A percentile compares a stretch with the other conserved stretches of the same genome.
Conservation (phyloP, 64 coral and sea anemone genomes). For the Montipora foliosa region DNA sequence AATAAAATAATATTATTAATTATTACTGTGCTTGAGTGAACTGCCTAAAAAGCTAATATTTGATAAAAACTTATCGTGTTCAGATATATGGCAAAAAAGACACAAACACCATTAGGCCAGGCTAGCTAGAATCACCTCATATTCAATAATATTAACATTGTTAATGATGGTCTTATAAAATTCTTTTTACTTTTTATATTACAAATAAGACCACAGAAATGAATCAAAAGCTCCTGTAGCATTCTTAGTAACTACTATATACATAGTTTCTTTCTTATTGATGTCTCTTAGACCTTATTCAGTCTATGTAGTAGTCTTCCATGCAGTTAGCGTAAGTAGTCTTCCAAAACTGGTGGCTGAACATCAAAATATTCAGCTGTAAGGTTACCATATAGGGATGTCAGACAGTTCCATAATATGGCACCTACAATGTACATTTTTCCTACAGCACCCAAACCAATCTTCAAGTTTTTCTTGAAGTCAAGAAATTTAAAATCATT, state of each 20-base stretch:
- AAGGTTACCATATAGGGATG: constrained; percentile 28
- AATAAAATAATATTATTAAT: constrained; percentile 10
- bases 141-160: background rate
- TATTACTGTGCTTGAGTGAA: constrained; percentile 7
- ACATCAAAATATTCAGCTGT: constrained; percentile 50
- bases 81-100: constrained; percentile 28
- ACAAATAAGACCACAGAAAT: constrained; percentile 3
- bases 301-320: constrained; percentile 29
- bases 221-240: background rate
- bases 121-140: background rate
- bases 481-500: constrained; percentile 45
- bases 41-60: constrained; percentile 5
- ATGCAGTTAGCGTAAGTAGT: constrained; percentile 35
- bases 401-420: constrained; percentile 24
- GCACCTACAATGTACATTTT: constrained; percentile 43
- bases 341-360: constrained; percentile 47
- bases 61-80: constrained; percentile 23
- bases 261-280: background rate
- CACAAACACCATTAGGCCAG: constrained; percentile 7
- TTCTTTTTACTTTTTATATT: background rate
- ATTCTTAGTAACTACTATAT: too few species aligned
- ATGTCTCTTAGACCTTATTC: constrained; percentile 7
- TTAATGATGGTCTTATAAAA: background rate
- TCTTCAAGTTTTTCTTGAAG: constrained; percentile 40
- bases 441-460: constrained; percentile 45